Evolutionary conservation across 2,113 vertebrate genomes (phyloP).

Genomic region (Pholis gunnellus): DNA sequence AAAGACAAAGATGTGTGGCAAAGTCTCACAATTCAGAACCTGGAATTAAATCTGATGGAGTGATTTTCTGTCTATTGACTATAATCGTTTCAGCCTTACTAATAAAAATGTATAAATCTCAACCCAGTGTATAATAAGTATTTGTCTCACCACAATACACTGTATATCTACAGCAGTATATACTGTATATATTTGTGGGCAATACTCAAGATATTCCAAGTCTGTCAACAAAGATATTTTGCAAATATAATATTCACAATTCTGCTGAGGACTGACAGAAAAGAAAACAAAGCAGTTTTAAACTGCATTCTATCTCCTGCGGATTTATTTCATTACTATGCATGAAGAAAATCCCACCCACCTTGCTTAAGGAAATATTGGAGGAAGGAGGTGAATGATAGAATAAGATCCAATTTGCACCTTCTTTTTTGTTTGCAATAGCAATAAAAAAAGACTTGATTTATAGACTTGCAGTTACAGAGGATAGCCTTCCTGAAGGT

Average conservation of each 20-base stretch:
- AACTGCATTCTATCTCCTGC: constrained; percentile 26
- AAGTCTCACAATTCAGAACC: background rate
- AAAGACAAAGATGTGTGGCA: background rate
- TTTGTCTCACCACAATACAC: background rate
- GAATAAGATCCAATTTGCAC: constrained; percentile 40
- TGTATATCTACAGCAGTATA: background rate
- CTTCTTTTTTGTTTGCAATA: constrained; percentile 45
- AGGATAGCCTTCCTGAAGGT: constrained; percentile 10
- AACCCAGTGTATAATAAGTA: background rate
- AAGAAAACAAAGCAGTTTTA: constrained; percentile 27
- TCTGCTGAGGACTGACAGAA: background rate
- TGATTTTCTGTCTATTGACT: background rate
- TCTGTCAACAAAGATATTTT: constrained; percentile 18
- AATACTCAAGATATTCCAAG: background rate
- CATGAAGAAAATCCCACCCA: constrained; percentile 4
- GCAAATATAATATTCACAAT: background rate
- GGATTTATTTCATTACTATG: background rate
- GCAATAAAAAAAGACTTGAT: background rate
- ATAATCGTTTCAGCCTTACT: too few species aligned
- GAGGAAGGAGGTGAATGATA: constrained; percentile 6
- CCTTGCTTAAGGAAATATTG: constrained; percentile 8
- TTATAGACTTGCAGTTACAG: constrained; percentile 10
- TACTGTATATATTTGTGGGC: background rate
- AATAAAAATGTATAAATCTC: background rate
- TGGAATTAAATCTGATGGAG: background rate